Conservation (phyloP, 2,888 invertebrate genomes). For the Drosophila leonis region DNA sequence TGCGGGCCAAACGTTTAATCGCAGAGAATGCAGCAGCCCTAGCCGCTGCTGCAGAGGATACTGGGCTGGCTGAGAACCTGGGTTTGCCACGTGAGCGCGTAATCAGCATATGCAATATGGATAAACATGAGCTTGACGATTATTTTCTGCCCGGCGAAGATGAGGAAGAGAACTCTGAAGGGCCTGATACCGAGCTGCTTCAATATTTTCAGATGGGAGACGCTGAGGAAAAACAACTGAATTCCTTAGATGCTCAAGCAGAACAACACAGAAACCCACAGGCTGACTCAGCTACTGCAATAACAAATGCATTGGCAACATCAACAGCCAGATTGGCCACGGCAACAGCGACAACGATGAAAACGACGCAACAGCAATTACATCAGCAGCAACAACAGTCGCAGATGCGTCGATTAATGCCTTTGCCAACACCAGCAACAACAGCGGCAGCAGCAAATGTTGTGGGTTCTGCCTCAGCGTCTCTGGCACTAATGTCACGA, state of each 20-base stretch:
- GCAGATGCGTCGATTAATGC: slow-evolving; percentile 50
- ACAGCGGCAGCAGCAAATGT: slow-evolving; percentile 60
- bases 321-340: slow-evolving; percentile 37
- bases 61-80: slow-evolving; percentile 82
- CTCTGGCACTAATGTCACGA: slow-evolving; percentile 85
- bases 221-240: slow-evolving; percentile 84
- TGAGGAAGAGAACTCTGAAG: slow-evolving; percentile 90
- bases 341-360: slow-evolving; percentile 34
- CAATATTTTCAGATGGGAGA: slow-evolving; percentile 90
- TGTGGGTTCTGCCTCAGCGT: slow-evolving; percentile 85
- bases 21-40: slow-evolving; percentile 73
- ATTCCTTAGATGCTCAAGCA: slow-evolving; percentile 84
- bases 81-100: slow-evolving; percentile 89
- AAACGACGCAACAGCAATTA: slow-evolving; percentile 50
- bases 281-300: slow-evolving; percentile 53
- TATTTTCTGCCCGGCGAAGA: slow-evolving; percentile 87
- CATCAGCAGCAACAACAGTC: slow-evolving; percentile 44
- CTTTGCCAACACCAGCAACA: slow-evolving; percentile 38
- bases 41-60: slow-evolving; percentile 63
- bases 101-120: slow-evolving; percentile 91
- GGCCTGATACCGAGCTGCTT: slow-evolving; percentile 93
- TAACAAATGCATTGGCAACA: slow-evolving; percentile 39
- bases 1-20: slow-evolving; percentile 85
- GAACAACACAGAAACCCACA: slow-evolving; percentile 81
- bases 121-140: slow-evolving; percentile 93